Percentiles rank a stretch among this genome's conserved stretches.
Evolutionary conservation across 1,140 invertebrate species (phyloP).

Genomic region (Aplysia californica): DNA sequence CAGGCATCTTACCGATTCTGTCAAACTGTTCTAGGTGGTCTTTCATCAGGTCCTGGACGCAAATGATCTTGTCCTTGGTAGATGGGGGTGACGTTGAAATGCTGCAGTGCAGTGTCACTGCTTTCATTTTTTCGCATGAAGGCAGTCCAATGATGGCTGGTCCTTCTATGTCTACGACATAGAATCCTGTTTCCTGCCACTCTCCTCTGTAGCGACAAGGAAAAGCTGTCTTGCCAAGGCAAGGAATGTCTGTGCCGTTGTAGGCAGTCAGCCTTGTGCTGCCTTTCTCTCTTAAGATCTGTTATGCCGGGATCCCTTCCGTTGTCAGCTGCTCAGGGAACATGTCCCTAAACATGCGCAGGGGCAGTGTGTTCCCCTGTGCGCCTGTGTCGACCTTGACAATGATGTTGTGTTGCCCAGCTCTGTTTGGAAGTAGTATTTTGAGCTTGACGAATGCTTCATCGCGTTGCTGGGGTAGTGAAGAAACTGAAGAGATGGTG

Average conservation of each 20-base stretch:
- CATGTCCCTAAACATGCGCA: neutral
- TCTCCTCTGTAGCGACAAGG: neutral
- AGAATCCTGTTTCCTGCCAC: constrained; percentile 9
- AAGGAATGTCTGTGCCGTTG: too few species aligned
- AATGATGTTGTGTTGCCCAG: neutral
- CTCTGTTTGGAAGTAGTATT: neutral
- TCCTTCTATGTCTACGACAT: constrained; percentile 5
- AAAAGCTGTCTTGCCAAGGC: too few species aligned
- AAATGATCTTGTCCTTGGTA: too few species aligned
- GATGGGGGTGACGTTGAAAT: too few species aligned
- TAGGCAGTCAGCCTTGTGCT: neutral
- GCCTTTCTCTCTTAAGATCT: too few species aligned
- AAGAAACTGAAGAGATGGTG: too few species aligned
- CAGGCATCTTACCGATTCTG: constrained; percentile 13
- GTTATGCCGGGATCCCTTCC: too few species aligned
- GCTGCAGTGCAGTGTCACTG: constrained; percentile 1
- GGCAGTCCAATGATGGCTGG: constrained; percentile 8
- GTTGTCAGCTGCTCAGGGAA: neutral
- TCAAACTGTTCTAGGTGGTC: constrained; percentile 23
- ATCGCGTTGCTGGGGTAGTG: too few species aligned
- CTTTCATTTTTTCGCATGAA: neutral
- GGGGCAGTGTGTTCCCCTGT: neutral
- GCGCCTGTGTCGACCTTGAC: constrained; percentile 18
- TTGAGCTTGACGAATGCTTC: too few species aligned
- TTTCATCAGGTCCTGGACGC: constrained; percentile 1